Evolutionary conservation across 2,113 vertebrate species (phyloP), one percentile per base, ranked within the genome.

Genomic region (Tautogolabrus adspersus): DNA sequence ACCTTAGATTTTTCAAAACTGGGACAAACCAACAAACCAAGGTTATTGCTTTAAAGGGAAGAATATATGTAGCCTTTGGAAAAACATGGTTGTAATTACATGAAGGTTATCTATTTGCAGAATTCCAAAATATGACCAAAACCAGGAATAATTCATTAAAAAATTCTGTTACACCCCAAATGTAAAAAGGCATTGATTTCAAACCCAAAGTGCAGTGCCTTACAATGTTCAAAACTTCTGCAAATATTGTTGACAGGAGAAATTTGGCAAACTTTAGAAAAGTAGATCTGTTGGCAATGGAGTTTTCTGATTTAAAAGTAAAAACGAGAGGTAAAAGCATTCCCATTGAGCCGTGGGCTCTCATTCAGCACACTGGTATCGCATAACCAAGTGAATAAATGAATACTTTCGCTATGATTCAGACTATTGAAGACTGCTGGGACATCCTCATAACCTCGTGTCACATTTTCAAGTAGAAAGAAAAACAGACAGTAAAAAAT

Each of bases 301-400:
- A 67, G 59, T 42, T 10, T 66, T 83, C 73, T 73, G 73, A 67
- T 84, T 87, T 82, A 65, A 84, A 84, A 87, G 85, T 82, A 76
- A 75, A 84, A 78, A 67, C 49, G 49, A 81, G 70, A 76, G 83
- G 64, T 71, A 74, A 68, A 8, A 81, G 61, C 58, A 79, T 60
- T 85, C 72, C 82, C 86, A 76, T 22, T 30, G 56, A 66, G 82
- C 60, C 66, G 34, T 13, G 40, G 56, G 68, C 60, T 73, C 59
- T 81, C 34, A 70, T 68, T 82, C 75, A 68, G 61, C 72, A 77
- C 82, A 73, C 70, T 75, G 52, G 75, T 75, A 78, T 51, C 9
- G n/a, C 77, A 79, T 71, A 84, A 74, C 77, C 77, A 77, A 85
- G 75, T 79, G 67, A 90, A 83, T 87, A 81, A 70, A 88, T 83